Evolutionary conservation across 1,140 invertebrate species (phyloP), one percentile per base, ranked within the genome.

Genomic region (Lepidotrigona ventralis): DNA sequence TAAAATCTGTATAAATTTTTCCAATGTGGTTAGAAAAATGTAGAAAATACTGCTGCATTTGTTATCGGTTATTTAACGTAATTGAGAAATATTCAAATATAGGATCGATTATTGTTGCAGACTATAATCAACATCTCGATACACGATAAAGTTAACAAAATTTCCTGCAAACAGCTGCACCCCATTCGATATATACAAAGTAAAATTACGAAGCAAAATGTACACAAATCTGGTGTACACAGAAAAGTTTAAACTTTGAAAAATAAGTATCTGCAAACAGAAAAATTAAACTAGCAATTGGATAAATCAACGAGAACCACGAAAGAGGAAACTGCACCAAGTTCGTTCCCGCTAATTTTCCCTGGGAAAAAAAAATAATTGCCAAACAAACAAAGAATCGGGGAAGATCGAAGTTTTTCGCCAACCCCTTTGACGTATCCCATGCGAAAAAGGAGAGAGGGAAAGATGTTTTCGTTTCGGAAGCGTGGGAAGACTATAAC

Each of bases 391-490:
- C 56, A 77, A 58, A 53, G 17, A 58, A 53, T 53, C 33, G 19
- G 2, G 1, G 9, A 21, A 19, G 46, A 8, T 46, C 39, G 39
- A 53, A 77, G n/a, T 56, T 58, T 33, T 51, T 21, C n/a, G 3
- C n/a, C 54, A 70, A 77, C 81, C 64, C 81, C 73, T 77, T 82
- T 51, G 51, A 46, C 60, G 72, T 46, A 46, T 33, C 21, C 6
- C 21, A 1, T 21, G 21, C 12, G 26, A 46, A 69, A 82, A 76
- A 60, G 15, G 53, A 54, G 54, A 56, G 54, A 56, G 4, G 19
- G 54, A 56, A 8, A 21, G 6, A 56, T 56, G 39, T 8, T 46
- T n/a, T 46, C 39, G 39, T 46, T 46, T n/a, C 17, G 26, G 19
- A 54, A 54, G 6, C n/a, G 12, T 5, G 33, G 23, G 26, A 54